Percentiles rank a stretch among this genome's conserved stretches.
Evolutionary conservation across 2,113 vertebrate genomes (phyloP).

Genomic region (Sturnus vulgaris): DNA sequence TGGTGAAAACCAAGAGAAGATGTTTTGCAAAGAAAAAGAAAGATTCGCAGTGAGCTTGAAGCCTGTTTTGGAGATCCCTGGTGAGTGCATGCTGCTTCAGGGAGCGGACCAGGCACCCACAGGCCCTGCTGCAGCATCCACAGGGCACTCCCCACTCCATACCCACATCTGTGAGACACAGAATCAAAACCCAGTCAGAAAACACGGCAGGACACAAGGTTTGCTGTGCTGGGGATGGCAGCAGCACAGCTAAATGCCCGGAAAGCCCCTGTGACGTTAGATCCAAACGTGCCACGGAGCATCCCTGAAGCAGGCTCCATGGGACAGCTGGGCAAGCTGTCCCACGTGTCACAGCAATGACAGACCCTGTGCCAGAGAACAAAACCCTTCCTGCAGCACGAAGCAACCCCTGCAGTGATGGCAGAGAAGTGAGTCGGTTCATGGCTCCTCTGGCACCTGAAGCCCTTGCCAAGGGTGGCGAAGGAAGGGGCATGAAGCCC

Average conservation of each 20-base stretch:
- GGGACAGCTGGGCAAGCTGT: neutral
- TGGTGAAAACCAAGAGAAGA: neutral
- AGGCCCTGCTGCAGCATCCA: accelerated
- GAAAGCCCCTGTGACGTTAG: neutral
- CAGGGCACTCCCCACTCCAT: neutral
- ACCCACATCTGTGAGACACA: neutral
- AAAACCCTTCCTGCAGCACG: neutral
- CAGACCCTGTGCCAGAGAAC: neutral
- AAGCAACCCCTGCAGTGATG: neutral
- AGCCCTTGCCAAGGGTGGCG: neutral
- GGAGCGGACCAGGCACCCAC: neutral
- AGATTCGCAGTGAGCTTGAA: neutral
- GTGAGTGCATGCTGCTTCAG: neutral
- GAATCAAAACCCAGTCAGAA: neutral
- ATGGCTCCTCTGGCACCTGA: neutral
- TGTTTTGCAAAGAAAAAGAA: neutral
- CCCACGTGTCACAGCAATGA: neutral
- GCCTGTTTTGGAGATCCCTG: neutral
- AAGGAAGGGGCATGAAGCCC: neutral
- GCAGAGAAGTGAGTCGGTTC: accelerated
- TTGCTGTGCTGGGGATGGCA: neutral
- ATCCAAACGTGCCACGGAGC: neutral
- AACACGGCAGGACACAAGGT: neutral
- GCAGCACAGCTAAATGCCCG: neutral
- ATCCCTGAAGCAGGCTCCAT: neutral